Conservation (phyloP, 2,888 invertebrate species). For the Drosophila neotestacea region DNA sequence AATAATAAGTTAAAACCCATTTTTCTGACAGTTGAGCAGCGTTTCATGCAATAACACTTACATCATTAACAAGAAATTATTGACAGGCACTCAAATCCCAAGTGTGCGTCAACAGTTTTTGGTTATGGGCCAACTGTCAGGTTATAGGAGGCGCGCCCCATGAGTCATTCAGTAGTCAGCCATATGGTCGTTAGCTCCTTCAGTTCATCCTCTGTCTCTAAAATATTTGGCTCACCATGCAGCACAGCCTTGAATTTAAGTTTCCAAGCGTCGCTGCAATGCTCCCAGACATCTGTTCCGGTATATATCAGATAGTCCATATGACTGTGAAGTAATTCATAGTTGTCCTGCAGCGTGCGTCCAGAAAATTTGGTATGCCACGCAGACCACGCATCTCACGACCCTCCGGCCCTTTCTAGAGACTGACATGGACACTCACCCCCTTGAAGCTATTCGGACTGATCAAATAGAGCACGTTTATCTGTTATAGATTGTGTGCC, state of each 20-base stretch:
- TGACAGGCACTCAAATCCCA: constrained; percentile 72
- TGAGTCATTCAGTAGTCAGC: constrained; percentile 36
- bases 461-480: constrained; percentile 53
- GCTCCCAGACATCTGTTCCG: constrained; percentile 38
- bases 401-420: constrained; percentile 21
- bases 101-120: constrained; percentile 65
- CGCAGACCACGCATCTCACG: constrained; percentile 48
- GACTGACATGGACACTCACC: constrained; percentile 48
- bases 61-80: constrained; percentile 49
- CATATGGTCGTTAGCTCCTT: neutral
- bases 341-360: constrained; percentile 44
- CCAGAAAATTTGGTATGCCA: constrained; percentile 51
- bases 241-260: constrained; percentile 51
- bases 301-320: constrained; percentile 55
- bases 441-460: constrained; percentile 36
- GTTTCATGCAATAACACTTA: constrained; percentile 47
- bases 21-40: constrained; percentile 65
- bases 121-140: constrained; percentile 46
- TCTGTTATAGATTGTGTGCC: constrained; percentile 19
- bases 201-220: constrained; percentile 22
- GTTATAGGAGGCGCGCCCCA: constrained; percentile 7
- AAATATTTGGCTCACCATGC: constrained; percentile 47
- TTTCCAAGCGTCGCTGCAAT: constrained; percentile 19
- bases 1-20: constrained; percentile 53
- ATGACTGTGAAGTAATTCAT: constrained; percentile 50